These are phyloP conservation scores for Zaprionus nigranus DNA, from an alignment of 1,140 invertebrate genomes.

Conservation along the genomic window DNA sequence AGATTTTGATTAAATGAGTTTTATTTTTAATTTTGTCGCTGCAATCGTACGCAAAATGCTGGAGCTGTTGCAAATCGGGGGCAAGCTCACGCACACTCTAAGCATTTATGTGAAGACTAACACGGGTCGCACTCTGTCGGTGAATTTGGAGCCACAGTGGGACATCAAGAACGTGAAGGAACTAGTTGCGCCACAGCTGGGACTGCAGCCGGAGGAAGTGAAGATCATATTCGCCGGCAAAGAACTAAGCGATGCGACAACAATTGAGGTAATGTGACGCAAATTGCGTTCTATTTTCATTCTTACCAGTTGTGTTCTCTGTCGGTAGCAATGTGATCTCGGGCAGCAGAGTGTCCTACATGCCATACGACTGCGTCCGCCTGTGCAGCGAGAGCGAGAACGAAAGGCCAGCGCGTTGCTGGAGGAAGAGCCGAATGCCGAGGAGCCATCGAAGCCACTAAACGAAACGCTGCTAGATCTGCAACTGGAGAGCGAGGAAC, in stretches of 20 bases:
- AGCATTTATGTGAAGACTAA: constrained; percentile 91
- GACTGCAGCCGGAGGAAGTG: constrained; percentile 89
- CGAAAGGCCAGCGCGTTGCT: constrained; percentile 45
- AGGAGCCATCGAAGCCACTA: constrained; percentile 87
- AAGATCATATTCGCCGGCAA: constrained; percentile 95
- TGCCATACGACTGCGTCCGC: constrained; percentile 86
- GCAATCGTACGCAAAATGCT: constrained; percentile 87
- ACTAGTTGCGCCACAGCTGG: constrained; percentile 89
- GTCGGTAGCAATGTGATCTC: constrained; percentile 90
- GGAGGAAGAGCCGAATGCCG: constrained; percentile 62
- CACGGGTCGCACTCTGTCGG: constrained; percentile 88
- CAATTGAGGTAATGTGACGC: constrained; percentile 87
- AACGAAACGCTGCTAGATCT: constrained; percentile 88
- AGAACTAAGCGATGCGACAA: constrained; percentile 90
- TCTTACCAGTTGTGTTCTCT: not conserved
- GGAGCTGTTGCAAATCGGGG: constrained; percentile 87
- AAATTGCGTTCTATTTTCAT: no score
- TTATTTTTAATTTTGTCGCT: constrained; percentile 86
- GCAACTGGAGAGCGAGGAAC: constrained; percentile 85
- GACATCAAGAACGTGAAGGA: constrained; percentile 91
- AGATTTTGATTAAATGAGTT: constrained; percentile 85
- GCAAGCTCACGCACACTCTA: constrained; percentile 87
- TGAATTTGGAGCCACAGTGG: constrained; percentile 91
- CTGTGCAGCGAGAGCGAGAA: constrained; percentile 52
- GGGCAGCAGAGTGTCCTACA: constrained; percentile 93